These are phyloP conservation scores for Macrophya alboannulata DNA, from an alignment of 2,888 invertebrate genomes.

Conservation along the genomic window DNA sequence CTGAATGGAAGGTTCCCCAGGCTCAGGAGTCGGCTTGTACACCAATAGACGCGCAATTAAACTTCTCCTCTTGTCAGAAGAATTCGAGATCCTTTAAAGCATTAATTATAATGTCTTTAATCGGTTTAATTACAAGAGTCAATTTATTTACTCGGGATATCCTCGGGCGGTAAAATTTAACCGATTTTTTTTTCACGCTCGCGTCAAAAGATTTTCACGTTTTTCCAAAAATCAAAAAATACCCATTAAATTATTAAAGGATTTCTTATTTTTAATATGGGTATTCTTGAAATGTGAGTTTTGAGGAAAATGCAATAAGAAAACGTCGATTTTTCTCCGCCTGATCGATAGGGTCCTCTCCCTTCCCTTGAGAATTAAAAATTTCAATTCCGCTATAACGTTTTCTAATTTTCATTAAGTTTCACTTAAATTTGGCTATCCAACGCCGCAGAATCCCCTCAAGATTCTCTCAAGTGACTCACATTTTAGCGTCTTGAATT, in stretches of 20 bases:
- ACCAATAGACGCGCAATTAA: slow-evolving; percentile 15
- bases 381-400: not conserved
- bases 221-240: not conserved
- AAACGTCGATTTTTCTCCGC: too few species aligned
- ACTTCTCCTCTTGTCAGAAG: not conserved
- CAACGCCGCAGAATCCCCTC: not conserved
- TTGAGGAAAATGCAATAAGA: too few species aligned
- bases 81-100: not conserved
- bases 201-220: too few species aligned
- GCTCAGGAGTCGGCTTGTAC: slow-evolving; percentile 7
- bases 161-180: not conserved
- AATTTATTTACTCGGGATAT: not conserved
- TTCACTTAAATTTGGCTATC: not conserved
- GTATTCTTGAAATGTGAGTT: too few species aligned
- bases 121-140: slow-evolving; percentile 10
- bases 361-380: not conserved
- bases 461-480: not conserved
- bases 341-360: too few species aligned
- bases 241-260: too few species aligned
- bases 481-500: not conserved
- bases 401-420: not conserved
- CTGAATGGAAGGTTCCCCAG: slow-evolving; percentile 7
- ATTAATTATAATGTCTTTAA: not conserved
- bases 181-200: not conserved
- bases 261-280: too few species aligned